A percentile compares a stretch with the other conserved stretches of the same genome.
Evolutionary conservation across 2,888 invertebrate species (phyloP).

Genomic region (Ennomos fuscantarius): DNA sequence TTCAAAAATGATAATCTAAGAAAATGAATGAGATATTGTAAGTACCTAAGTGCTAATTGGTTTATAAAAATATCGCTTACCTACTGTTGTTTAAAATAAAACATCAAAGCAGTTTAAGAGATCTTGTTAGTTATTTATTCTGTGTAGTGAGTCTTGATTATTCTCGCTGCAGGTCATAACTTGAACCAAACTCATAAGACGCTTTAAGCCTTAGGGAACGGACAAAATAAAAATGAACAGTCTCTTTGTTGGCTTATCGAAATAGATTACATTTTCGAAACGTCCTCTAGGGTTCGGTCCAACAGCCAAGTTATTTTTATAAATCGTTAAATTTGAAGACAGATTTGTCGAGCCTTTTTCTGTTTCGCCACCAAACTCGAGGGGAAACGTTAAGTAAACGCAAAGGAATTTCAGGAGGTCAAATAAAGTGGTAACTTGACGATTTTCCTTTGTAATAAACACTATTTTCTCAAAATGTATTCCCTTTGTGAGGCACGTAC

Average conservation of each 20-base stretch:
- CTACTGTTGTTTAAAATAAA: no score
- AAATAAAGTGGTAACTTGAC: slow-evolving; percentile 53
- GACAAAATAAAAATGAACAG: slow-evolving; percentile 83
- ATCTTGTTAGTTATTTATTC: no score
- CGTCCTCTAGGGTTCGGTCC: slow-evolving; percentile 64
- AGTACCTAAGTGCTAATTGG: no score
- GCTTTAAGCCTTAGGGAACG: slow-evolving; percentile 78
- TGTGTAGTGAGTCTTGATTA: no score
- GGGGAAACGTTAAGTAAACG: slow-evolving; percentile 27
- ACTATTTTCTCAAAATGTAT: slow-evolving; percentile 50
- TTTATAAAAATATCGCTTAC: no score
- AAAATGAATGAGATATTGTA: no score
- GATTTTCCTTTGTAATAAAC: slow-evolving; percentile 51
- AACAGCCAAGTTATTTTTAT: slow-evolving; percentile 60
- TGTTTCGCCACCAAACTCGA: slow-evolving; percentile 26
- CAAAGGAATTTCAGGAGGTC: slow-evolving; percentile 39
- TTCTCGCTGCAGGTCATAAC: slow-evolving; percentile 38
- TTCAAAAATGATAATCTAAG: neutral
- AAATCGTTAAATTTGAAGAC: slow-evolving; percentile 58
- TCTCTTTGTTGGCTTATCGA: slow-evolving; percentile 81
- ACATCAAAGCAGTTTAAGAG: no score
- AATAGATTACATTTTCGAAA: slow-evolving; percentile 82
- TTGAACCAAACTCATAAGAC: slow-evolving; percentile 59
- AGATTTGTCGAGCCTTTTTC: slow-evolving; percentile 40
- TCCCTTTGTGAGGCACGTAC: slow-evolving; percentile 64